Evolutionary conservation across 23 tunicate species (phyloP), one percentile per base, ranked within the genome.

Genomic region (Halocynthia roretzi): DNA sequence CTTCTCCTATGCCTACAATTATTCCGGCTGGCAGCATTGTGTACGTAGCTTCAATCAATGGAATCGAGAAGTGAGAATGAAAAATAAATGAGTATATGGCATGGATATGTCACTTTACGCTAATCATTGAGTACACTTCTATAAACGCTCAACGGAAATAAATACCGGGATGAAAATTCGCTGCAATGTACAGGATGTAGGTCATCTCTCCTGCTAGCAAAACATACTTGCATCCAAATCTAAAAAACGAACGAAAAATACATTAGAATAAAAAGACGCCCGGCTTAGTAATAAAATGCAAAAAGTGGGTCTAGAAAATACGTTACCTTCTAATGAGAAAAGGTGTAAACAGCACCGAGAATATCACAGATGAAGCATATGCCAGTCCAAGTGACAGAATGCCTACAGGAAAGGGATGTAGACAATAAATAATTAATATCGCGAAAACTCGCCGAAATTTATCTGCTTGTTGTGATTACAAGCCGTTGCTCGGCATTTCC

Each of bases 1-100:
- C 6, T 65, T 65, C 70, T 65, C 70, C 70, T 20, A 48, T 48
- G 31, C 70, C 70, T 20, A 65, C 70, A 65, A 65, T 65, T 0
- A 65, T 65, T 10, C 70, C 70, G 31, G 70, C 70, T 10, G 70
- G 70, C 0, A 65, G 19, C 15, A 65, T 9, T 15, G 70, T 65
- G 19, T 10, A 65, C 9, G 70, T 20, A 9, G n/a, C 70, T 65
- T 5, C 17, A 58, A 58, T n/a, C n/a, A 58, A 15, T 15, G 15
- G 63, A 58, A 58, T 15, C 15, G 17, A 58, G 17, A n/a, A 58
- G 15, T 58, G 4, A 58, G 15, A 58, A 14, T 15, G 5, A 58
- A 58, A 14, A 58, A 1, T 58, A 4, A 58, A 58, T 58, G 2
- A 2, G 63, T 4, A 15, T 14, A 14, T 58, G n/a, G 4, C 17